Percentiles rank a stretch among this genome's conserved stretches.
Evolutionary conservation across 2,113 vertebrate species (phyloP).

Genomic region (Triplophysa rosa): DNA sequence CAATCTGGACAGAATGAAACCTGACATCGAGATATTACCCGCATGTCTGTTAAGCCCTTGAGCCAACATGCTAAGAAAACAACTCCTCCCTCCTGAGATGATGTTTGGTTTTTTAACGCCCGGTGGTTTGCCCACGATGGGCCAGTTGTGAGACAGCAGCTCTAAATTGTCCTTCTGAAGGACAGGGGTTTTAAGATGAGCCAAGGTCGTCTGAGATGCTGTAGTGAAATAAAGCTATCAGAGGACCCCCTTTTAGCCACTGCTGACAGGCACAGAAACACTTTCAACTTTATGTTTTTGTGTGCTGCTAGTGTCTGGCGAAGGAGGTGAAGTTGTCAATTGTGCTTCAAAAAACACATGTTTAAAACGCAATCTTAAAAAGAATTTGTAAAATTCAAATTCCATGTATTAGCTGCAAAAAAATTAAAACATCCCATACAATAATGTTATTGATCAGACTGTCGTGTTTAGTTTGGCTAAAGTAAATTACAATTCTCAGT

Average conservation of each 20-base stretch:
- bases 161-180: conserved; percentile 54
- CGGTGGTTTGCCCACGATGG: conserved; percentile 15
- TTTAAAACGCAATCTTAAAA: background rate
- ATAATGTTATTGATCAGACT: no score
- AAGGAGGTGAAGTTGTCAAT: background rate
- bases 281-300: conserved; percentile 67
- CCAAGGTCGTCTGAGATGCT: conserved; percentile 65
- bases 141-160: conserved; percentile 25
- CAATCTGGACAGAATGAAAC: conserved; percentile 26
- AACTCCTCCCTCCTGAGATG: background rate
- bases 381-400: background rate
- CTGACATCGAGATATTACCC: background rate
- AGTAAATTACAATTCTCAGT: no score
- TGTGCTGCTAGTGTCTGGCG: conserved; percentile 36
- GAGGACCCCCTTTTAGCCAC: conserved; percentile 47
- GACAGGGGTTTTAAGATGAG: conserved; percentile 27
- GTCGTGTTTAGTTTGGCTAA: no score
- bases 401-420: background rate
- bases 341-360: conserved; percentile 4
- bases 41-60: conserved; percentile 5
- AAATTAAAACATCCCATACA: background rate
- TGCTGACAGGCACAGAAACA: conserved; percentile 57
- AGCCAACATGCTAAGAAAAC: background rate
- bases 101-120: conserved; percentile 47
- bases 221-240: conserved; percentile 65